Percentiles rank a stretch among this genome's conserved stretches.
Conservation (phyloP, 2,888 invertebrate species). For the Dioctria rufipes region DNA sequence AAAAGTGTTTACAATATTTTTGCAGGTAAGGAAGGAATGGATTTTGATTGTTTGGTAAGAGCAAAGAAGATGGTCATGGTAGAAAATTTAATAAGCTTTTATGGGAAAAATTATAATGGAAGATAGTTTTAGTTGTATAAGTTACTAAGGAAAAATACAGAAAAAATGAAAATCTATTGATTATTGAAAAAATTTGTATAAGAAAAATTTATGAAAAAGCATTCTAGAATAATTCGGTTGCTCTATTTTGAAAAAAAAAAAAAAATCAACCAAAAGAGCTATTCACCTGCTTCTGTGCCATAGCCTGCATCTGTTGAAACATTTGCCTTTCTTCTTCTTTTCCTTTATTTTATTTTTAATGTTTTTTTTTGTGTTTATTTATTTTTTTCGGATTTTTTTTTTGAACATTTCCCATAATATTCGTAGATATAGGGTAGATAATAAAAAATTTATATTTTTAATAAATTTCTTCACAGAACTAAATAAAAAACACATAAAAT, state of each 20-base stretch:
- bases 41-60: constrained; percentile 25
- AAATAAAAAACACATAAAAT: neutral
- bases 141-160: constrained; percentile 27
- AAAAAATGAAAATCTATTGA: constrained; percentile 24
- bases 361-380: constrained; percentile 3
- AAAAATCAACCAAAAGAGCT: neutral
- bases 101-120: neutral
- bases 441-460: constrained; percentile 12
- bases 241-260: neutral
- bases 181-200: neutral
- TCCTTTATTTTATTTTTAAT: constrained; percentile 74
- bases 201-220: constrained; percentile 33
- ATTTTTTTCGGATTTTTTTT: constrained; percentile 16
- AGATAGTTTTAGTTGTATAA: no score
- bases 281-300: constrained; percentile 95
- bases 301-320: constrained; percentile 97
- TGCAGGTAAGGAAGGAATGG: constrained; percentile 43
- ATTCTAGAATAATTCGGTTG: neutral
- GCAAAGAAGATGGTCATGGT: constrained; percentile 1
- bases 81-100: neutral
- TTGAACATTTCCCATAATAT: neutral
- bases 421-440: neutral
- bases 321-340: constrained; percentile 96
- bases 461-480: neutral
- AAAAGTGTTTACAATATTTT: constrained; percentile 28